These are phyloP conservation scores for Eudemis profundana DNA, from an alignment of 2,888 invertebrate genomes.

Conservation along the genomic window DNA sequence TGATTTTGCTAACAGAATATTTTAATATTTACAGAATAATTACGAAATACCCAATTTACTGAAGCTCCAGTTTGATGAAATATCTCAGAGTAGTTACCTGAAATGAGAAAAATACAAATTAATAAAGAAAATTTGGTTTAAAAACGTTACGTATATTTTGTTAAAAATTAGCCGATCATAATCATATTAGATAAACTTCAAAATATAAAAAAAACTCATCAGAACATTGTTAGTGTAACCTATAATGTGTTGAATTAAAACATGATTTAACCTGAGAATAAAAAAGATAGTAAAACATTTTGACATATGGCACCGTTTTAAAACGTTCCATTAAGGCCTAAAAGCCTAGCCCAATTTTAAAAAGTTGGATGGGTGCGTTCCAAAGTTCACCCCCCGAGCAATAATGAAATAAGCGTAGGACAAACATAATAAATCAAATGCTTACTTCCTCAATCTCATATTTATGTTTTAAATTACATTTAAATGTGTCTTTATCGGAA, in stretches of 20 bases:
- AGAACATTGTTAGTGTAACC: too few relatives aligned
- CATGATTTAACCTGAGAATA: too few relatives aligned
- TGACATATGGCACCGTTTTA: slow-evolving; percentile 2
- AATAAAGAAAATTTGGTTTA: background rate
- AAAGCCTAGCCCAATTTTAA: slow-evolving; percentile 40
- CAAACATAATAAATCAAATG: slow-evolving; percentile 83
- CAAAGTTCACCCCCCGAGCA: slow-evolving; percentile 61
- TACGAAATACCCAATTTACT: slow-evolving; percentile 3
- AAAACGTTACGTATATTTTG: too few relatives aligned
- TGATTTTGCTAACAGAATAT: background rate
- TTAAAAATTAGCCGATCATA: background rate
- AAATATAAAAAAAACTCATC: background rate
- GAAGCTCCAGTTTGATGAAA: background rate
- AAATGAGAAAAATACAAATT: slow-evolving; percentile 51
- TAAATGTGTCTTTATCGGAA: background rate
- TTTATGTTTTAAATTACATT: background rate
- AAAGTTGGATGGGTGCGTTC: slow-evolving; percentile 56
- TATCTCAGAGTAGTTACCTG: slow-evolving; percentile 56
- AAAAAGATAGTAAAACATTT: too few relatives aligned
- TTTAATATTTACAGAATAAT: background rate
- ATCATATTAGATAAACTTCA: background rate
- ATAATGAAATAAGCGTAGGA: slow-evolving; percentile 84
- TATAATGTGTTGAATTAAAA: too few relatives aligned
- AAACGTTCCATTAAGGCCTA: slow-evolving; percentile 19
- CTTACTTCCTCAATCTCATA: slow-evolving; percentile 19